Conservation (phyloP, 2,888 invertebrate genomes). For the Coremacera marginata region DNA sequence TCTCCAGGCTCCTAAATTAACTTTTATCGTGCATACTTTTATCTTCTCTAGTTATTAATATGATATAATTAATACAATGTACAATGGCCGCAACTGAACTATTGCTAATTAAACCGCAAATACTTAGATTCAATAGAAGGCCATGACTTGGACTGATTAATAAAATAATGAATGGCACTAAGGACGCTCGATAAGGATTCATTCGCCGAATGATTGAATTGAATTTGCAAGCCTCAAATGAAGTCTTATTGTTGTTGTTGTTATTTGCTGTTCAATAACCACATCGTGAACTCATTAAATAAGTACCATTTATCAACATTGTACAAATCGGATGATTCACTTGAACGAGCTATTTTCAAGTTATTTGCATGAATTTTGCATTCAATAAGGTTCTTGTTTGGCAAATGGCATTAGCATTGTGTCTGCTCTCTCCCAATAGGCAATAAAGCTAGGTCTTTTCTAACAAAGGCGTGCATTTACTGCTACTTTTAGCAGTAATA, state of each 20-base stretch:
- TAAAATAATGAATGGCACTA: too few relatives aligned
- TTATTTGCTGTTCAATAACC: background rate
- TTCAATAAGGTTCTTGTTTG: background rate
- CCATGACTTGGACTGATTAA: too few relatives aligned
- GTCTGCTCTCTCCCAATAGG: too few relatives aligned
- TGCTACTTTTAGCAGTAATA: too few relatives aligned
- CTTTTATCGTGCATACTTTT: too few relatives aligned
- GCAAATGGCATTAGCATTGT: background rate
- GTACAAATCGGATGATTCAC: background rate
- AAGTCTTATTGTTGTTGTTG: background rate
- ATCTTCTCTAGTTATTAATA: too few relatives aligned
- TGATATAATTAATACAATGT: too few relatives aligned
- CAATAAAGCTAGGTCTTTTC: too few relatives aligned
- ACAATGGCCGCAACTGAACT: background rate
- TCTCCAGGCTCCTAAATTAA: too few relatives aligned
- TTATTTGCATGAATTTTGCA: conserved; percentile 10
- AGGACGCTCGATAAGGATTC: too few relatives aligned
- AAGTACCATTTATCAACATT: conserved; percentile 11
- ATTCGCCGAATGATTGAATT: background rate
- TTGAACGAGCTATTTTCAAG: background rate
- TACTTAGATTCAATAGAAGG: background rate
- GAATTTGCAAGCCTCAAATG: background rate
- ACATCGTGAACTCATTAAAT: background rate
- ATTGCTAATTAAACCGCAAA: background rate
- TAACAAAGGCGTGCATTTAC: too few relatives aligned